A percentile compares a stretch with the other conserved stretches of the same genome.
phyloP scores from a whole-genome alignment of 1,140 invertebrate genomes.

The Chymomyza costata region DNA sequence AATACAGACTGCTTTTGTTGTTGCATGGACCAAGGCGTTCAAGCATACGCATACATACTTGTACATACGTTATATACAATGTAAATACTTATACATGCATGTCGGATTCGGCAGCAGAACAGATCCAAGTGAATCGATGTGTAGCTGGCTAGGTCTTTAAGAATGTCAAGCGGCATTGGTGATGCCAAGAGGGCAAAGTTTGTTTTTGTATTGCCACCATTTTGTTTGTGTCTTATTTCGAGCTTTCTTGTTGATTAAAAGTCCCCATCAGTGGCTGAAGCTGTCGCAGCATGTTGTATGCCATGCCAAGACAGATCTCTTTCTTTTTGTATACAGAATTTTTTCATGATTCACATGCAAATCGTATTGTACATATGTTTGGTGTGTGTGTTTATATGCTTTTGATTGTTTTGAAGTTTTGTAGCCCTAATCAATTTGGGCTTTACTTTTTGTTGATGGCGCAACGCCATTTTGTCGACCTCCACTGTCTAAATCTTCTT shows the following conservation, averaged over 20 bases:
- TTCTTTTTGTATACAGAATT: too few species aligned
- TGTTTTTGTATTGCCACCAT: conserved; percentile 35
- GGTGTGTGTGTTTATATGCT: conserved; percentile 29
- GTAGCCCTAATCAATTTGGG: conserved; percentile 70
- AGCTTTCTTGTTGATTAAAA: conserved; percentile 67
- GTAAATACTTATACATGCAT: too few species aligned
- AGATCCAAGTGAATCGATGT: too few species aligned
- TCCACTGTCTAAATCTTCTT: too few species aligned
- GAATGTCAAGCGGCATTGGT: conserved; percentile 19
- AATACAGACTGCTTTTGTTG: conserved; percentile 11
- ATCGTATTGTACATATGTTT: too few species aligned
- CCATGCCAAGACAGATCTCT: too few species aligned
- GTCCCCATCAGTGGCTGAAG: conserved; percentile 13
- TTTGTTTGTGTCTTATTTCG: conserved; percentile 34
- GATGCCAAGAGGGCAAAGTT: conserved; percentile 32
- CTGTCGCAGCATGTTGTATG: not conserved
- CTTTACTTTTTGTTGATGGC: too few species aligned
- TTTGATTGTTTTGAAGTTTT: conserved; percentile 67
- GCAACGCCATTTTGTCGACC: conserved; percentile 22
- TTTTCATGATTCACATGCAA: too few species aligned
- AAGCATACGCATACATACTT: conserved; percentile 25
- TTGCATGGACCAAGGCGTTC: too few species aligned
- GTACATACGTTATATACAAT: too few species aligned
- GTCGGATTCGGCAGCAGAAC: too few species aligned
- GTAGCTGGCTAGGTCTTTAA: too few species aligned